Percentiles rank a stretch among this genome's conserved stretches.
Conservation (phyloP, 2,113 vertebrate species). For the Dolichallabes microphthalmus region DNA sequence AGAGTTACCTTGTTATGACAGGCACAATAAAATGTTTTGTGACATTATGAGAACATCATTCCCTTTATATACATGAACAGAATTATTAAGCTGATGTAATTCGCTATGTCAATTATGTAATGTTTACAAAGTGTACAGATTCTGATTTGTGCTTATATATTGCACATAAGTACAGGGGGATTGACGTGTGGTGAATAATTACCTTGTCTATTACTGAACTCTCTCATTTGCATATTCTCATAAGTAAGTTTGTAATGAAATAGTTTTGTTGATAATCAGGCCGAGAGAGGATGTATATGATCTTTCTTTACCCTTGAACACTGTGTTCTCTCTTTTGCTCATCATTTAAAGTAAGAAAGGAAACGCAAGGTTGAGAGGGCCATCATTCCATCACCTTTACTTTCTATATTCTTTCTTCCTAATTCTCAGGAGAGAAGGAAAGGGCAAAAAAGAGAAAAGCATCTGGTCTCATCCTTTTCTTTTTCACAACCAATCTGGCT, state of each 20-base stretch:
- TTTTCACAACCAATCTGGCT: neutral
- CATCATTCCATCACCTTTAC: conserved; percentile 24
- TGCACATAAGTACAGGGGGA: conserved; percentile 66
- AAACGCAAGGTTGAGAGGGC: conserved; percentile 4
- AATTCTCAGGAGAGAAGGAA: conserved; percentile 10
- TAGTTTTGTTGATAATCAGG: conserved; percentile 68
- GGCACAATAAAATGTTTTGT: conserved; percentile 70
- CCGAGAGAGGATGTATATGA: conserved; percentile 59
- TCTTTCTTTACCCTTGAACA: conserved; percentile 52
- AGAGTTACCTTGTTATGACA: conserved; percentile 71
- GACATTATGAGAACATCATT: conserved; percentile 62
- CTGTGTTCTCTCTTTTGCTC: conserved; percentile 7
- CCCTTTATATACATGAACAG: conserved; percentile 69
- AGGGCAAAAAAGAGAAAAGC: conserved; percentile 12
- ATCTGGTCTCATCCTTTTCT: conserved; percentile 9
- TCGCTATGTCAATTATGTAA: conserved; percentile 58
- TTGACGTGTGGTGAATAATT: conserved; percentile 69
- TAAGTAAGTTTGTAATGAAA: conserved; percentile 69
- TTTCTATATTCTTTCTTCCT: conserved; percentile 1
- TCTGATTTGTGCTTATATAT: conserved; percentile 43
- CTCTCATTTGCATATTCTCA: conserved; percentile 66
- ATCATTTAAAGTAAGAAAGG: neutral
- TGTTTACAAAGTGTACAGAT: conserved; percentile 51
- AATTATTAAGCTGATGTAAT: conserved; percentile 68
- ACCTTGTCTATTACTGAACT: conserved; percentile 73